These are phyloP conservation scores for Druceiella hillmani DNA, from an alignment of 2,888 invertebrate species.

Conservation along the genomic window DNA sequence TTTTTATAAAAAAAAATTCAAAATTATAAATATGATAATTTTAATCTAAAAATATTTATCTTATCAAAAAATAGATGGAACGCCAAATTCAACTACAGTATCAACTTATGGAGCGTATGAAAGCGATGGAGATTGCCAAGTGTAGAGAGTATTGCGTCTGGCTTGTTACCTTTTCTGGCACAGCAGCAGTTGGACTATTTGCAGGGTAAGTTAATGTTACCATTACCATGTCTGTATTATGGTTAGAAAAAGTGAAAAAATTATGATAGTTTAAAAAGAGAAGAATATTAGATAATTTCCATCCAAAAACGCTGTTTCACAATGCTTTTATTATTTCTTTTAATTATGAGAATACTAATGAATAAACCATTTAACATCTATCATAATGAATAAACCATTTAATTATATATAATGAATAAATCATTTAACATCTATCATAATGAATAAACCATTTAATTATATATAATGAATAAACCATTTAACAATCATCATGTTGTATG, in stretches of 20 bases:
- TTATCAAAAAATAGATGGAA: constrained; percentile 55
- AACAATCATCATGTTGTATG: too few species aligned
- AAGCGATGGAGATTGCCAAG: constrained; percentile 65
- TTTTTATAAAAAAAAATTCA: constrained; percentile 1
- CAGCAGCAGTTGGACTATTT: constrained; percentile 47
- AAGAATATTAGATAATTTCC: too few species aligned
- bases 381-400: too few species aligned
- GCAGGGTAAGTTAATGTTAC: constrained; percentile 40
- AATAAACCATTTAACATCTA: too few species aligned
- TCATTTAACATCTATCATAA: too few species aligned
- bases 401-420: too few species aligned
- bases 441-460: too few species aligned
- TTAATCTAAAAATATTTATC: constrained; percentile 9
- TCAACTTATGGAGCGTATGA: constrained; percentile 68
- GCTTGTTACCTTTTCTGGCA: constrained; percentile 61
- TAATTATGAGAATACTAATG: too few species aligned
- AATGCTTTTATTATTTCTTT: too few species aligned
- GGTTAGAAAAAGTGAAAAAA: constrained; percentile 24
- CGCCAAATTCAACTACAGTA: constrained; percentile 76
- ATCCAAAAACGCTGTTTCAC: too few species aligned
- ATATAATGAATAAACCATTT: too few species aligned
- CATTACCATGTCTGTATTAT: constrained; percentile 23
- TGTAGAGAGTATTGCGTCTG: constrained; percentile 69
- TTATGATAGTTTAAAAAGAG: too few species aligned
- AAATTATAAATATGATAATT: constrained; percentile 3